Evolutionary conservation across 2,797 vertebrate genomes (phyloP), one percentile per base, ranked within the genome.

Genomic region (Myiotriccus ornatus): DNA sequence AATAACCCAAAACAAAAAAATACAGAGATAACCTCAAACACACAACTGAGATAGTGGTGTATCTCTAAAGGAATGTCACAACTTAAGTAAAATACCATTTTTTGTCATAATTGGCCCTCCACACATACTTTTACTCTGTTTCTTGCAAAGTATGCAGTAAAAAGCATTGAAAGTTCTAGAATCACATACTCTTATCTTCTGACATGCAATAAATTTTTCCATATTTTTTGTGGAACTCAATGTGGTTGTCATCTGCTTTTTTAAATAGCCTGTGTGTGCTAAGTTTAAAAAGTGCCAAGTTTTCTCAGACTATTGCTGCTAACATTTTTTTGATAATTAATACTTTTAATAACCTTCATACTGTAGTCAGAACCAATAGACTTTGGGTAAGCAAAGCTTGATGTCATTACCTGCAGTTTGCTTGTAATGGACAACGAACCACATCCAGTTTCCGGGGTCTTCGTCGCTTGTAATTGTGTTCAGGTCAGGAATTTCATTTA

Each of bases 171-270:
- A 77, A 69, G 44, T 56, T 32, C 32, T 74, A 46, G 32, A 75
- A 56, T 6, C 1, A 1, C 47, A 20, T 49, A 8, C 1, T 0
- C 1, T 0, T 64, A 2, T 30, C 10, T 74, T 87, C 59, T 46
- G 32, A 78, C 17, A 21, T 52, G 6, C 27, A 74, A 1, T 76
- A 39, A 77, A 52, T 44, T 84, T 39, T 20, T 39, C 10, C 3
- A 0, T 80, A 32, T 3, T 47, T 62, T 76, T 62, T 64, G 28
- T 81, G 64, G 59, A 93, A 44, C 23, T 87, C 10, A 0, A 2
- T 46, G 19, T 57, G 34, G 35, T 47, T 60, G 20, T 85, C 14
- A 25, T 75, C 32, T 84, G 22, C 14, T 57, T 64, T 92, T 89
- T 55, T 7, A 19, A 57, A 68, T 82, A 49, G 15, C n/a, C 7